Base-by-base conservation (phyloP, 2,888 invertebrate genomes). In the Margaritifera margaritifera region DNA sequence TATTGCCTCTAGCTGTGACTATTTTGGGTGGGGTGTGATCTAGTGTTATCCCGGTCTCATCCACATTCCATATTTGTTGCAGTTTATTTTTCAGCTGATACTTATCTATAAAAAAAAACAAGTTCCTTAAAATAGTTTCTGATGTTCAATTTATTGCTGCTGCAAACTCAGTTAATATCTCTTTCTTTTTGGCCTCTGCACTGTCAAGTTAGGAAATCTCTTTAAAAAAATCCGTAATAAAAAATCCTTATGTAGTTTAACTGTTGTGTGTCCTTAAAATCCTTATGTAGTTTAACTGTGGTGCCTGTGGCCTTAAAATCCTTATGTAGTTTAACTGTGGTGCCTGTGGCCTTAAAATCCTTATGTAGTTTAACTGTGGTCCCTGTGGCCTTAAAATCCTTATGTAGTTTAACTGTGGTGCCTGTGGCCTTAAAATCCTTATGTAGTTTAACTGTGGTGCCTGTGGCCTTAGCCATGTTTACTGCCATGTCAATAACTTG, bases 31-130 rank as follows among this genome's bases (percentile, higher is more conserved):
- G 59, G 11, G 59, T 18, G 8, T 20, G 59, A 18, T 59, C 59
- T 15, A 59, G 25, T 25, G 27, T 59, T 24, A 59, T 59, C 25
- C 59, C 59, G 22, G 59, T 59, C 25, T 59, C 59, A 25, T 59
- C 59, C 25, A 59, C 59, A 59, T 59, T 59, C 59, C 59, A 59
- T 59, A 59, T 59, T 59, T 59, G 59, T 59, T 59, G 24, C 18
- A 18, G 18, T 20, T 59, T 59, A 6, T 59, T 59, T 59, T 18
- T 59, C 6, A 59, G 59, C 22, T 27, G 24, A 59, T 59, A 59
- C 22, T 59, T 59, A 20, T 24, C 22, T 59, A 1, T 2, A 24
- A 25, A 2, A 24, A 15, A 24, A 57, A 57, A n/a, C n/a, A n/a
- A n/a, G n/a, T n/a, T n/a, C n/a, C n/a, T n/a, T n/a, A n/a, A n/a